Base-by-base conservation (phyloP, 2,113 vertebrate genomes). In the Rhabdornis inornatus region DNA sequence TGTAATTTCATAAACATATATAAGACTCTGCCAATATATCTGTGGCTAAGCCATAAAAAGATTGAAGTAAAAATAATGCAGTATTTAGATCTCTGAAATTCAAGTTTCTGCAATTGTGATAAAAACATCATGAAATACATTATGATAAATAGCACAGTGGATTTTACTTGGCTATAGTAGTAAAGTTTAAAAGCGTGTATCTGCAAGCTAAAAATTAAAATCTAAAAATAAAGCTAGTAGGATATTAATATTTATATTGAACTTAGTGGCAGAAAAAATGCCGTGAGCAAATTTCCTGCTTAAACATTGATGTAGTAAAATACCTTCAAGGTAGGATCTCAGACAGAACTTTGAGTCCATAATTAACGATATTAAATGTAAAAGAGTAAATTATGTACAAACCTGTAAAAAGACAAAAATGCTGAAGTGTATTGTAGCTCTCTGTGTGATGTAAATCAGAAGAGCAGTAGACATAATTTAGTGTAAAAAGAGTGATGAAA, bases 161-260 rank as follows among this genome's bases (percentile, higher is more conserved):
- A 83, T 91, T 92, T 90, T 84, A 61, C 35, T 55, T 39, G 45
- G 64, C 53, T 90, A 81, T 91, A 92, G 80, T 52, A 55, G 44
- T 72, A 33, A 35, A 42, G 40, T 90, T 80, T 69, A 61, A 84
- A 78, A 93, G 47, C 81, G 42, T 8, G 42, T 92, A 49, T 93
- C 72, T 94, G 77, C 59, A 95, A 92, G 42, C 57, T 95, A 74
- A 82, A 96, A 87, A 94, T 92, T 94, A 91, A 91, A 86, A 96
- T 95, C 94, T 94, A 94, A 94, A 95, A 96, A 89, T 92, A 95
- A 30, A 92, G n/a, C 70, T 56, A 70, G 78, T 74, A 81, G 3
- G 13, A 39, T 94, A 96, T 97, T 97, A 97, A 97, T 97, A 96
- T 97, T 97, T 96, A 97, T 96, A 65, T 49, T 92, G 71, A 93